Evolutionary conservation across 2,888 invertebrate species (phyloP), one percentile per base, ranked within the genome.

Genomic region (Cryptus viduatorius): DNA sequence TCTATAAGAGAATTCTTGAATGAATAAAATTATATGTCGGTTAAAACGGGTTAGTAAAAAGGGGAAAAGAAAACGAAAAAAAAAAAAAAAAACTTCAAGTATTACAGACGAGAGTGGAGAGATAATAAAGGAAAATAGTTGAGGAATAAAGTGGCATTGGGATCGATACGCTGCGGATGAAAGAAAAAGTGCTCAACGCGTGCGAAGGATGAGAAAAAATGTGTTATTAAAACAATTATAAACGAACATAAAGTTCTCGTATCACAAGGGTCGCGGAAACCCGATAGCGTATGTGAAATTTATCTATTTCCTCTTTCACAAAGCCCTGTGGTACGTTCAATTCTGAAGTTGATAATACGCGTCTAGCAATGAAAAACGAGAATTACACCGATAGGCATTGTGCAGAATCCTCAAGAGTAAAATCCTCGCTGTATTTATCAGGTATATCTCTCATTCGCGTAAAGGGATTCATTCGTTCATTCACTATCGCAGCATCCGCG

Each of bases 211-310:
- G 37, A 86, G 75, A 80, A 87, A 86, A 85, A 86, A 83, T 79
- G 86, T 88, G 89, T 89, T 90, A 89, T 91, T 91, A 90, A 90
- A 90, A 90, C 90, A 91, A 92, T 92, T 91, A 91, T 88, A 83
- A 80, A 85, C 86, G 88, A 88, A 76, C 16, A 48, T 46, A 10
- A 48, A 64, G 14, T 64, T 75, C 37, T 64, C 46, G 56, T 16
- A 10, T 1, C 12, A 12, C 10, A 24, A 56, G 24, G 12, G 56
- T n/a, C n/a, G n/a, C n/a, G n/a, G n/a, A n/a, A 56, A 56, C 37
- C 37, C 37, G 56, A 19, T 19, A 56, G 56, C 56, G 24, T 19
- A 24, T 12, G 56, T 56, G 56, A 56, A 56, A 19, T 10, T 29
- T 59, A 56, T 4, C 24, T 16, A 24, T 42, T 16, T 42, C 4